Evolutionary conservation across 2,888 invertebrate genomes (phyloP).

Genomic region (Mesopsocus fuscifrons): DNA sequence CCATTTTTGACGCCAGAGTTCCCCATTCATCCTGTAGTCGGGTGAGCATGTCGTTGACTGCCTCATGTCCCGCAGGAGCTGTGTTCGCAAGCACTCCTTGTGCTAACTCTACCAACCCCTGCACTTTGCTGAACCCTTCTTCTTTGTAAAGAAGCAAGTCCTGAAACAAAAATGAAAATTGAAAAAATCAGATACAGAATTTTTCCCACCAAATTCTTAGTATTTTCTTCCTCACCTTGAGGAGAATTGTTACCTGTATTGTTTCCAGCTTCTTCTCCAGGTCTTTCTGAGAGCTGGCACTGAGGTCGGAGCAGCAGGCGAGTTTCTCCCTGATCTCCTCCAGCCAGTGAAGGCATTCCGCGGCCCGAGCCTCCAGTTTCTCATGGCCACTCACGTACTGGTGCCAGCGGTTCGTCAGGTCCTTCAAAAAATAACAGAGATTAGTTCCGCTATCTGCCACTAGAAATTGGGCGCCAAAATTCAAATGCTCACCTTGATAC

Average conservation of each 20-base stretch:
- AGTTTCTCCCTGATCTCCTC: conserved; percentile 63
- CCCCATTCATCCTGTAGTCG: conserved; percentile 84
- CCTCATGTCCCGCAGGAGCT: conserved; percentile 68
- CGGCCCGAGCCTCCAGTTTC: conserved; percentile 63
- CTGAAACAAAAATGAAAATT: too few species aligned
- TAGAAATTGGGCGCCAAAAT: background rate
- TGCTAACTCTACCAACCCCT: conserved; percentile 73
- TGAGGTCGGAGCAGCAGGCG: conserved; percentile 69
- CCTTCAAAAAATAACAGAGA: conserved; percentile 24
- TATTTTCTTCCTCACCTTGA: too few species aligned
- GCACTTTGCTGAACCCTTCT: conserved; percentile 76
- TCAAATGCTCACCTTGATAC: background rate
- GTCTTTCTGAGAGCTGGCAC: conserved; percentile 65
- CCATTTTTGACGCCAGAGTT: conserved; percentile 63
- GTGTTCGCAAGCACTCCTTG: conserved; percentile 84
- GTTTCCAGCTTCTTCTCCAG: conserved; percentile 66
- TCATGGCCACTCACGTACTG: conserved; percentile 75
- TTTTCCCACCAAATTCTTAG: too few species aligned
- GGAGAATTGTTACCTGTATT: conserved; percentile 37
- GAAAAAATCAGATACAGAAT: too few species aligned
- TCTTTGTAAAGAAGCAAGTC: conserved; percentile 81
- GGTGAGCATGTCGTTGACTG: conserved; percentile 64
- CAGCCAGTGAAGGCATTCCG: conserved; percentile 68
- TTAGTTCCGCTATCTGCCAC: background rate
- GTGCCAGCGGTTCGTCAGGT: conserved; percentile 78